Conservation (phyloP, 1,140 invertebrate genomes). For the Zaprionus gabonicus region DNA sequence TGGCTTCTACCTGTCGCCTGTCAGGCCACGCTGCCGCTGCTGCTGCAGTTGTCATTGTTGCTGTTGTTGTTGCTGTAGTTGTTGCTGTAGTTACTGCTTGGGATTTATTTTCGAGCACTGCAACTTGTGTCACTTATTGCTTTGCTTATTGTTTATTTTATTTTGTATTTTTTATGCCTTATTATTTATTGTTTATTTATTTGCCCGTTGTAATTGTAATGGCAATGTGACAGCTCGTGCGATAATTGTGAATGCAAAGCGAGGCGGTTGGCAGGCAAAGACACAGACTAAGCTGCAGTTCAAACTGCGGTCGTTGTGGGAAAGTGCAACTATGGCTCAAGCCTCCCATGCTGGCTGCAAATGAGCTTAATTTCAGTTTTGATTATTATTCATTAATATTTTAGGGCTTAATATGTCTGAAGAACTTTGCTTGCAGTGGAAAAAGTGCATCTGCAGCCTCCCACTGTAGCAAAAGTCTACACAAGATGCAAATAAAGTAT, state of each 20-base stretch:
- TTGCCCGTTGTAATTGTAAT: conserved; percentile 15
- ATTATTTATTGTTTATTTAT: conserved; percentile 47
- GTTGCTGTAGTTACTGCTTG: conserved; percentile 34
- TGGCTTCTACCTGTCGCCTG: conserved; percentile 50
- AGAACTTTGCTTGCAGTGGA: not conserved
- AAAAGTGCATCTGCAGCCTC: not conserved
- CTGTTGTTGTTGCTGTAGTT: not conserved
- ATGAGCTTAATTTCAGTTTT: not conserved
- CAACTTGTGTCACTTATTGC: conserved; percentile 71
- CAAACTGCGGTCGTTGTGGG: not conserved
- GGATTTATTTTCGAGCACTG: conserved; percentile 59
- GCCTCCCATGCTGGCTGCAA: not conserved
- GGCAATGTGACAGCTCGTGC: conserved; percentile 40
- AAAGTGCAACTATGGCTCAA: not conserved
- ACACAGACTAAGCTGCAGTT: not conserved
- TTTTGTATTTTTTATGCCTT: conserved; percentile 29
- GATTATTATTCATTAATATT: too few relatives aligned
- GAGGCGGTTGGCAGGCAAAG: not conserved
- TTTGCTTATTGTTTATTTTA: conserved; percentile 63
- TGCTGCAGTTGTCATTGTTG: conserved; percentile 37
- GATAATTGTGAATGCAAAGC: conserved; percentile 48
- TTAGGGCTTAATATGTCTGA: too few relatives aligned
- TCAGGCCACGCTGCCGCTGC: conserved; percentile 11
- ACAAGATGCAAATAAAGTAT: too few relatives aligned
- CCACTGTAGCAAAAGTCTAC: too few relatives aligned